Percentiles rank a stretch among this genome's conserved stretches.
These are phyloP conservation scores for Drosophila siamana DNA, from an alignment of 2,888 invertebrate species.

Conservation along the genomic window DNA sequence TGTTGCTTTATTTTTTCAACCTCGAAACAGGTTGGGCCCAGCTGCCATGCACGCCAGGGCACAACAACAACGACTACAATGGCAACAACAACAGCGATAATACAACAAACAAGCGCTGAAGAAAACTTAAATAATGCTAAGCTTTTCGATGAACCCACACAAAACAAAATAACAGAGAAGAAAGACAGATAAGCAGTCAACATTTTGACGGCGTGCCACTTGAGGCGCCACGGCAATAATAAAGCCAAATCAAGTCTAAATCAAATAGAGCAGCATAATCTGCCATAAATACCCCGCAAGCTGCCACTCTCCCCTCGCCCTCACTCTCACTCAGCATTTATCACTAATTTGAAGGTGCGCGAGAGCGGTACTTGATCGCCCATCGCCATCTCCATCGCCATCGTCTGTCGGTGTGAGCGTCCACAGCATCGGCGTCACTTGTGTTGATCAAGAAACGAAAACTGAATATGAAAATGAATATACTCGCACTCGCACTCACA, in stretches of 20 bases:
- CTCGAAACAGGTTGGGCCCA: slow-evolving; percentile 64
- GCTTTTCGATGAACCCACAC: slow-evolving; percentile 73
- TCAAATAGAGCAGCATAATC: slow-evolving; percentile 82
- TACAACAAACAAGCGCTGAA: slow-evolving; percentile 38
- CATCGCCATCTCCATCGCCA: slow-evolving; percentile 46
- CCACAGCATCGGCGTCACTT: slow-evolving; percentile 48
- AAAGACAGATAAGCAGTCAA: slow-evolving; percentile 50
- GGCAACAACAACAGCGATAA: slow-evolving; percentile 36
- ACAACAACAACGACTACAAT: slow-evolving; percentile 10
- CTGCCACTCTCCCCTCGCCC: not conserved
- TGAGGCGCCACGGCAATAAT: slow-evolving; percentile 81
- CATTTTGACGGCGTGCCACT: slow-evolving; percentile 58
- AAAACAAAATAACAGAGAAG: slow-evolving; percentile 39
- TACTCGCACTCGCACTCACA: not conserved
- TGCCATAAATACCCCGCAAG: slow-evolving; percentile 46
- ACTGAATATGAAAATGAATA: slow-evolving; percentile 54
- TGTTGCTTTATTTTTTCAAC: slow-evolving; percentile 69
- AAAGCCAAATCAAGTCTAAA: slow-evolving; percentile 77
- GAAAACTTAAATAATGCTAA: slow-evolving; percentile 61
- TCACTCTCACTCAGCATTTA: not conserved
- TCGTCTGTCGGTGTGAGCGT: slow-evolving; percentile 9
- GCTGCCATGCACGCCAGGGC: slow-evolving; percentile 41
- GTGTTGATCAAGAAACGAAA: slow-evolving; percentile 61
- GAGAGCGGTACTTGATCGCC: slow-evolving; percentile 60
- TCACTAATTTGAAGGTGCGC: slow-evolving; percentile 55